Base-by-base conservation (phyloP, 1,140 invertebrate species). In the Nomia melanderi region DNA sequence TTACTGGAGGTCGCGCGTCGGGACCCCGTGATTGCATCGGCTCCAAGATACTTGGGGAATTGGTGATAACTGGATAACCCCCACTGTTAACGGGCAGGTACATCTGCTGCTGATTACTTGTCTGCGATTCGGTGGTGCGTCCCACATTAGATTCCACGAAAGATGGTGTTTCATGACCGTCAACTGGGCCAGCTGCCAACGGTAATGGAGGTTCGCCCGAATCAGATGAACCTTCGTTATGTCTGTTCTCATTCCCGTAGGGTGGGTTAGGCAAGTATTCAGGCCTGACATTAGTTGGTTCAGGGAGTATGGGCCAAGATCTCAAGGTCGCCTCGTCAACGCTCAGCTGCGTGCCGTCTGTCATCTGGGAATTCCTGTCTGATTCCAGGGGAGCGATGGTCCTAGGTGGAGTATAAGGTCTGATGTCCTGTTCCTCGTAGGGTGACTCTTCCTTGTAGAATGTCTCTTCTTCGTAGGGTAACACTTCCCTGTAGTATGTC, bases 251-350 rank as follows among this genome's bases (percentile, higher is more conserved):
- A 33, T 65, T 60, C 3, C 6, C 50, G 44, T 47, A 36, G 44
- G 54, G 12, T 9, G 69, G 36, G 56, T 78, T 0, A 36, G 71
- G 14, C n/a, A 59, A n/a, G n/a, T n/a, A 64, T 39, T 74, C 60
- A 3, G 57, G 53, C 29, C 71, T 50, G 33, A 31, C 31, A 14
- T 33, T 57, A 7, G 27, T 54, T 4, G 33, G 33, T 41, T 77
- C 65, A 12, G 56, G 8, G n/a, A 47, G n/a, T 33, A 5, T 70
- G 20, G 44, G 75, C 67, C 75, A 71, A 77, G 75, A 27, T 63
- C 44, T 53, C 20, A 41, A 41, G 66, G 66, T 54, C 56, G 57
- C 62, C 17, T 7, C 25, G 1, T 67, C 63, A 25, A 60, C 23
- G 39, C 1, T 9, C 1, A n/a, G 20, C 11, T 41, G 14, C 9